phyloP scores from a whole-genome alignment of 2,888 invertebrate genomes.

The Xylota sylvarum region DNA sequence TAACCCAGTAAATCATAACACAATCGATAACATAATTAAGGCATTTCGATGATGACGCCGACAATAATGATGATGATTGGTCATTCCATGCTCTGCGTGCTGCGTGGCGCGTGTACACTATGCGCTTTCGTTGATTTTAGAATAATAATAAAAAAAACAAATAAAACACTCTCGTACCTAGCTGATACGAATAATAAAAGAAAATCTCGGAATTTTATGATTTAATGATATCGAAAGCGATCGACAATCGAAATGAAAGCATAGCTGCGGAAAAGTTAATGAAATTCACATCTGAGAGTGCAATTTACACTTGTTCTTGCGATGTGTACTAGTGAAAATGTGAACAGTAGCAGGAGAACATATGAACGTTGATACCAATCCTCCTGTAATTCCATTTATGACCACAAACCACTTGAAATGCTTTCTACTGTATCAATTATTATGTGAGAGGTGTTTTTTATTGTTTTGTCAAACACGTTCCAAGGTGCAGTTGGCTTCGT shows the following conservation, averaged over 20 bases:
- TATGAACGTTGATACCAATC: not conserved
- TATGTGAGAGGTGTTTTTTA: not conserved
- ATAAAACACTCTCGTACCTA: conserved; percentile 11
- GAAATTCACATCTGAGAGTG: not conserved
- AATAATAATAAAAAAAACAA: not conserved
- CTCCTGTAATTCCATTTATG: not conserved
- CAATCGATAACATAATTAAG: conserved; percentile 44
- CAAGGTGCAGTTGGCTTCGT: not conserved
- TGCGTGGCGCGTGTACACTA: conserved; percentile 5
- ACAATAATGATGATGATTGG: conserved; percentile 11
- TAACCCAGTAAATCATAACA: conserved; percentile 39
- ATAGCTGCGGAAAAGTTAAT: not conserved
- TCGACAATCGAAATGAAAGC: conserved; percentile 10
- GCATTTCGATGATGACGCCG: conserved; percentile 15
- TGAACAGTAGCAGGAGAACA: not conserved
- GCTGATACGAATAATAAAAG: no score
- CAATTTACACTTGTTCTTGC: not conserved
- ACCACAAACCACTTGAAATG: not conserved
- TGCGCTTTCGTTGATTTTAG: conserved; percentile 24
- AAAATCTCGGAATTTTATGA: conserved; percentile 3
- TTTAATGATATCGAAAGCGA: conserved; percentile 36
- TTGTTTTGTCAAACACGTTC: not conserved
- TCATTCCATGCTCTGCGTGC: not conserved
- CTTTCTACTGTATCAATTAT: not conserved
- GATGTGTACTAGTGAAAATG: not conserved